A percentile compares a stretch with the other conserved stretches of the same genome.
phyloP scores from a whole-genome alignment of 2,113 vertebrate species.

The Paracyprichromis sp. region DNA sequence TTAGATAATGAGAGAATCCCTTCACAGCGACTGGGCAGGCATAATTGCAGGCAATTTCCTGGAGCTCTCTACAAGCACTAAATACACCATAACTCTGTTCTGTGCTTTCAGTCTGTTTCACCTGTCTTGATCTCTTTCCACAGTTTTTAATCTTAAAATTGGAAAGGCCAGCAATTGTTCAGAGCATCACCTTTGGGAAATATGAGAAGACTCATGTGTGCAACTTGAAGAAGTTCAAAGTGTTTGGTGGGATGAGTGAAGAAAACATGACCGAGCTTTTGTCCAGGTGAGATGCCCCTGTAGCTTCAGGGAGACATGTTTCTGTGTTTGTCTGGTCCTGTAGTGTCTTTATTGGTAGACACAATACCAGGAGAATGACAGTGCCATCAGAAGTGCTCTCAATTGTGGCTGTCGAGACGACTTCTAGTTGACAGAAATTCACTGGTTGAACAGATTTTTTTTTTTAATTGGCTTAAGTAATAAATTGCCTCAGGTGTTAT shows the following conservation, averaged over 20 bases:
- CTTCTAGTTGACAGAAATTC: not conserved
- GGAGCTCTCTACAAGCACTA: not conserved
- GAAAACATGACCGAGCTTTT: constrained; percentile 99
- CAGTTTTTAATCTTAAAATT: constrained; percentile 97
- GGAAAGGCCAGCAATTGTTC: constrained; percentile 93
- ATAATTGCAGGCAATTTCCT: not conserved
- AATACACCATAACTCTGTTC: not conserved
- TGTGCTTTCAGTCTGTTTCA: not conserved
- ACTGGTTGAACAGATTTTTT: not conserved
- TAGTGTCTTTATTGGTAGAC: not conserved
- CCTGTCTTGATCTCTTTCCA: not conserved
- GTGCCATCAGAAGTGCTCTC: not conserved
- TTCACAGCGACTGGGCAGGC: not conserved
- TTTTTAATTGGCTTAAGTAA: not conserved
- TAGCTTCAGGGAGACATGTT: not conserved
- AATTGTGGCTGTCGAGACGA: not conserved
- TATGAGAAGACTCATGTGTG: constrained; percentile 99
- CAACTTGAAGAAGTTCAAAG: constrained; percentile 99
- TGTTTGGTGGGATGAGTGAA: constrained; percentile 99
- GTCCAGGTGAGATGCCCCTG: constrained; percentile 77
- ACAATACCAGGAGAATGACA: not conserved
- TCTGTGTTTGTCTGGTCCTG: not conserved
- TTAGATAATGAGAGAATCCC: not conserved
- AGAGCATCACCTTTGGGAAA: constrained; percentile 98
- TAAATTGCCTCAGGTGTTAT: not conserved